Conservation (phyloP, 2,113 vertebrate genomes). For the Cyprinus carpio region DNA sequence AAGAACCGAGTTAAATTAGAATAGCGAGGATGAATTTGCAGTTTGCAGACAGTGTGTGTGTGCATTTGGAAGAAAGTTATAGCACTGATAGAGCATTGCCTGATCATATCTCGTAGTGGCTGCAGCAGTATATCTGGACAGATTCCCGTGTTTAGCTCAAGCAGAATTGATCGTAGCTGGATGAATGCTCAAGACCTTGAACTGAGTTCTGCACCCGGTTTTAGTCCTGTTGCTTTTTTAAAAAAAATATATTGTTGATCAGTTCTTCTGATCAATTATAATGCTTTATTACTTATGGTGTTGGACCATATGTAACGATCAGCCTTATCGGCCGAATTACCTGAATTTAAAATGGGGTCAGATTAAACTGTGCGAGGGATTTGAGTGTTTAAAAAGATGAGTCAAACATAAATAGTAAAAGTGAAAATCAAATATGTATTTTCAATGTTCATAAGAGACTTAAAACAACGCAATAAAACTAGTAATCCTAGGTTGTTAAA, state of each 20-base stretch:
- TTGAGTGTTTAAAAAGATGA: no score
- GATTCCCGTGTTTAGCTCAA: background rate
- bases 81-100: constrained; percentile 12
- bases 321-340: no score
- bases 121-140: constrained; percentile 21
- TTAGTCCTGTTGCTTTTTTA: background rate
- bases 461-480: no score
- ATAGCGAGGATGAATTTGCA: background rate
- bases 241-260: background rate
- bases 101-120: constrained; percentile 30
- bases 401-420: no score
- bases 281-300: background rate
- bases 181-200: background rate
- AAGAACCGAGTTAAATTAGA: background rate
- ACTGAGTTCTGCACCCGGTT: background rate
- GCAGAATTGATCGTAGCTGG: constrained; percentile 10
- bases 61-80: constrained; percentile 12
- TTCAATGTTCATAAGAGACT: no score
- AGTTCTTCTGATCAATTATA: background rate
- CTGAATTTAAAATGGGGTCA: no score
- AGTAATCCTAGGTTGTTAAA: no score
- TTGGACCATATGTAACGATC: no score
- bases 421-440: no score
- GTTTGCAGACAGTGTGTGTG: background rate
- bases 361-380: no score